Conservation (phyloP, 2,113 vertebrate species). For the Aegithalos caudatus region DNA sequence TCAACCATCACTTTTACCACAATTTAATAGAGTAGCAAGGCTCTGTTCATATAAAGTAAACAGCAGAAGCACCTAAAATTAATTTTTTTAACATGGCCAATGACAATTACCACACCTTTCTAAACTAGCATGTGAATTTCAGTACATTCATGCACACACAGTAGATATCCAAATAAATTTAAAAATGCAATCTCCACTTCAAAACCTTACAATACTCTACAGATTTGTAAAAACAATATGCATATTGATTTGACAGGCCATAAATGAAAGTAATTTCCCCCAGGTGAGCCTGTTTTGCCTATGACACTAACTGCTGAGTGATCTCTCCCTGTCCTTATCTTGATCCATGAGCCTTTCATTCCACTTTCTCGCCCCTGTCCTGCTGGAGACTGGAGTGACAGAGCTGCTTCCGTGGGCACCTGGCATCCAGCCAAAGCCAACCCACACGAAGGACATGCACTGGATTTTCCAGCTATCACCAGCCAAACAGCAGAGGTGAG, state of each 20-base stretch:
- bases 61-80: not conserved
- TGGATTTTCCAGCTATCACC: not conserved
- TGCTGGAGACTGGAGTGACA: not conserved
- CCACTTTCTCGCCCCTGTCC: not conserved
- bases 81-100: not conserved
- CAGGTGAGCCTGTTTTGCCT: not conserved
- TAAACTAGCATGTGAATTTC: not conserved
- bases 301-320: not conserved
- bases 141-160: fast-evolving
- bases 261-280: not conserved
- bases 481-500: not conserved
- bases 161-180: not conserved
- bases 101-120: not conserved
- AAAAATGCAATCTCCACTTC: not conserved
- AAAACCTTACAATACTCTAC: not conserved
- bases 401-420: not conserved
- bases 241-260: not conserved
- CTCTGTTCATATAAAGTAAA: not conserved
- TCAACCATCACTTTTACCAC: not conserved
- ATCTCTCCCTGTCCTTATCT: not conserved
- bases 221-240: not conserved
- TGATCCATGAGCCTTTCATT: fast-evolving
- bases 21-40: not conserved
- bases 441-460: fast-evolving
- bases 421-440: not conserved